phyloP scores from a whole-genome alignment of 1,140 invertebrate species.

The Drosophila grimshawi region DNA sequence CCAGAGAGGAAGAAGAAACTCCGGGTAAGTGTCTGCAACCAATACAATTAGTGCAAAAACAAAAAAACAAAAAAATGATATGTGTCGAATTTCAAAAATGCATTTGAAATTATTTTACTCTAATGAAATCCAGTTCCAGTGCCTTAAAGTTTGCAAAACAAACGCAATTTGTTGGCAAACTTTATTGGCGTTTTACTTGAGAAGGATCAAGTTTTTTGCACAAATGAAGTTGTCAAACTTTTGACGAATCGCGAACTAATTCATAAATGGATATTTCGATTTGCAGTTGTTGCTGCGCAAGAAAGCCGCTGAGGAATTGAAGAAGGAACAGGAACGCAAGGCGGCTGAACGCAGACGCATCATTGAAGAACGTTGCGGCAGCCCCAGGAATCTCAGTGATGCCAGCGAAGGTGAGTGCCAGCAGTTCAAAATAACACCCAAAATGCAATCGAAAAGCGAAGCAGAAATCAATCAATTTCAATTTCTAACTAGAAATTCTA shows the following conservation, averaged over 20 bases:
- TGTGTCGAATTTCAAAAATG: no score
- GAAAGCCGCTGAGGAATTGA: constrained; percentile 99
- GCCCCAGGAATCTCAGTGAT: constrained; percentile 94
- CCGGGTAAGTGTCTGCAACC: constrained; percentile 88
- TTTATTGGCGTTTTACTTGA: no score
- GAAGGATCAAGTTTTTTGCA: not conserved
- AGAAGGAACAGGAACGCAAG: constrained; percentile 99
- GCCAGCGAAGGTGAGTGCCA: constrained; percentile 93
- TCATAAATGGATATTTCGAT: not conserved
- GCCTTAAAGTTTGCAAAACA: no score
- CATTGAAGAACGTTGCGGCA: constrained; percentile 97
- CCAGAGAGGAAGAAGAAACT: constrained; percentile 99
- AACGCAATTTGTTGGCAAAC: no score
- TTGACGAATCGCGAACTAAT: no score
- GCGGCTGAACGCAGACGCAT: constrained; percentile 98
- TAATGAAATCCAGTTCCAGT: no score
- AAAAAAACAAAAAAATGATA: no score
- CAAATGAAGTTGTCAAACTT: no score
- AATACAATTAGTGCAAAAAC: no score
- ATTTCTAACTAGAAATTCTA: not conserved
- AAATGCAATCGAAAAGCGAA: constrained; percentile 4
- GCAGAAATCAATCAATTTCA: constrained; percentile 4
- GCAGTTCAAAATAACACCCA: constrained; percentile 47
- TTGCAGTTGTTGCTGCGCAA: constrained; percentile 97
- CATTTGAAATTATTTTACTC: no score